These are phyloP conservation scores for Apodemus sylvaticus DNA, from an alignment of 2,113 vertebrate species.

Conservation along the genomic window DNA sequence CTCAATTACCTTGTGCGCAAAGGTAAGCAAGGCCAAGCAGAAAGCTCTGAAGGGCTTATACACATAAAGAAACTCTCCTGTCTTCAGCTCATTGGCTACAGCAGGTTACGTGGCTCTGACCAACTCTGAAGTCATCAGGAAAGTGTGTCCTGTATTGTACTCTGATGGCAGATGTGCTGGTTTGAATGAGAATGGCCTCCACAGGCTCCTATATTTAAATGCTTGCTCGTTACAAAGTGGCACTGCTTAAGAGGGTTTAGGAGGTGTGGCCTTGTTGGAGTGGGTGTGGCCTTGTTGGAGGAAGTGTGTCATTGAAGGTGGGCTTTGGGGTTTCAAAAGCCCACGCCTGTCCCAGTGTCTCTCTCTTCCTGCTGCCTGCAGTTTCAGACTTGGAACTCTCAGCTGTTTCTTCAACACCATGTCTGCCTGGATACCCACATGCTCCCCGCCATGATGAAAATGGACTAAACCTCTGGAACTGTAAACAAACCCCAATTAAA, in stretches of 20 bases:
- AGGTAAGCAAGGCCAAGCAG: background rate
- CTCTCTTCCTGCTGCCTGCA: background rate
- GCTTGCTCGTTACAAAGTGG: background rate
- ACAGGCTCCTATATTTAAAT: background rate
- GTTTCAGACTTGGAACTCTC: background rate
- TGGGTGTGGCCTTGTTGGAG: background rate
- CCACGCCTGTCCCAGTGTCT: background rate
- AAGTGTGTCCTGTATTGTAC: background rate
- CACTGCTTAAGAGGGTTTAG: background rate
- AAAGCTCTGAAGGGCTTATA: background rate
- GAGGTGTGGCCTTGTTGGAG: background rate
- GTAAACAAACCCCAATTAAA: background rate
- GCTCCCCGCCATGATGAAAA: background rate
- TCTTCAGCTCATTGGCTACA: background rate
- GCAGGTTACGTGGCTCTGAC: background rate
- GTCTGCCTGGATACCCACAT: background rate
- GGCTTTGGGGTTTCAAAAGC: background rate
- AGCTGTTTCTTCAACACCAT: background rate
- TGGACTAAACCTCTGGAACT: background rate
- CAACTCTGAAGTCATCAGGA: background rate
- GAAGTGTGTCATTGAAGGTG: background rate
- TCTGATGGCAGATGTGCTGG: background rate
- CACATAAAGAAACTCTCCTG: background rate
- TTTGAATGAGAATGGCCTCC: background rate
- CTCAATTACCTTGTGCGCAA: background rate